phyloP scores from a whole-genome alignment of 1,140 invertebrate genomes.

The Potamilus streckersoni region DNA sequence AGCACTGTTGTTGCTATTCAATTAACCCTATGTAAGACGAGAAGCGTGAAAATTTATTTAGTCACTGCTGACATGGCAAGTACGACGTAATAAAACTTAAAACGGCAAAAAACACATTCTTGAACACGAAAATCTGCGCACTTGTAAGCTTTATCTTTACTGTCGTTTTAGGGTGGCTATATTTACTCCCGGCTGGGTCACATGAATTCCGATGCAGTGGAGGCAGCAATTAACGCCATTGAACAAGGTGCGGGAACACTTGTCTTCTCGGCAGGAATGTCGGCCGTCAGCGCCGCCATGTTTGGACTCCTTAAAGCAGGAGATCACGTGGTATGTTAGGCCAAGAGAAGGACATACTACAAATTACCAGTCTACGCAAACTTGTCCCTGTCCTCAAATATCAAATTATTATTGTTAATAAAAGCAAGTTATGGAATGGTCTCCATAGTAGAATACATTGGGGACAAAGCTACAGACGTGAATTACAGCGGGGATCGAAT shows the following conservation, averaged over 20 bases:
- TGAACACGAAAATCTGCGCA: neutral
- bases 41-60: neutral
- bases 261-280: slow-evolving; percentile 90
- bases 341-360: neutral
- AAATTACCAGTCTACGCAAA: neutral
- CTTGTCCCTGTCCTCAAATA: neutral
- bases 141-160: slow-evolving; percentile 6
- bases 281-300: slow-evolving; percentile 82
- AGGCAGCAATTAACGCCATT: slow-evolving; percentile 87
- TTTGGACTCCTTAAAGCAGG: slow-evolving; percentile 82
- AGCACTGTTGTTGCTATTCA: neutral
- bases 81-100: neutral
- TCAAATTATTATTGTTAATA: neutral
- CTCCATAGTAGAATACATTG: neutral
- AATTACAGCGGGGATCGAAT: neutral
- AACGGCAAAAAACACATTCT: neutral
- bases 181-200: slow-evolving; percentile 91
- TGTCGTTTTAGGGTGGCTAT: slow-evolving; percentile 47
- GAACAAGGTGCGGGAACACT: slow-evolving; percentile 87
- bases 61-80: neutral
- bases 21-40: neutral
- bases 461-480: neutral
- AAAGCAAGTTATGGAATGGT: neutral
- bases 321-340: slow-evolving; percentile 85
- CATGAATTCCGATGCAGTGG: slow-evolving; percentile 87